phyloP scores from a whole-genome alignment of 2,797 vertebrate genomes.

The Pangasius sanitwongsei region DNA sequence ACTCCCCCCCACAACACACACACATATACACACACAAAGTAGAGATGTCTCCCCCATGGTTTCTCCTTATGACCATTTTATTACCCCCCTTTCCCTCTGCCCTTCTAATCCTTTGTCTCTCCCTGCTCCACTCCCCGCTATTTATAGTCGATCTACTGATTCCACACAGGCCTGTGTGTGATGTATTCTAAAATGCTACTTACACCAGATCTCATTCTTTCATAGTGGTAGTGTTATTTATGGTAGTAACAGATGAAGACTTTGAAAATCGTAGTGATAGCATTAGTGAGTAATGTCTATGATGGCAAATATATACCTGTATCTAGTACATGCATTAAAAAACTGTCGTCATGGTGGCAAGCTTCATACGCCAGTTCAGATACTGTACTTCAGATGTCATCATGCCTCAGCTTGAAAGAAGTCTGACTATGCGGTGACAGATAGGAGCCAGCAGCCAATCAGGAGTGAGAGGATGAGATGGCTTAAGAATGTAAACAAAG shows the following conservation, averaged over 20 bases:
- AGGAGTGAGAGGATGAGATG: not conserved
- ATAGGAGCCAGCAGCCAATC: not conserved
- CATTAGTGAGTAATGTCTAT: not conserved
- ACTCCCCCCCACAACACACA: conserved; percentile 29
- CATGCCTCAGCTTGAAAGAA: not conserved
- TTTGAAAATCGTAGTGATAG: not conserved
- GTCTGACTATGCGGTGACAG: not conserved
- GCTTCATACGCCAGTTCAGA: not conserved
- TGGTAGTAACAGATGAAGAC: not conserved
- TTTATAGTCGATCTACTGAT: conserved; percentile 40
- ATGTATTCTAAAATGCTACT: not conserved
- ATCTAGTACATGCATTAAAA: not conserved
- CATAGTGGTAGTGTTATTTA: not conserved
- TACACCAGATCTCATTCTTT: not conserved
- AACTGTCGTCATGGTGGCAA: not conserved
- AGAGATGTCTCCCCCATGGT: conserved; percentile 42
- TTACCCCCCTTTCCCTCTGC: conserved; percentile 43
- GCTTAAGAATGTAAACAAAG: not conserved
- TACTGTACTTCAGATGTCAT: not conserved
- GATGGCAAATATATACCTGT: not conserved
- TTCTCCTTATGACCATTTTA: conserved; percentile 57
- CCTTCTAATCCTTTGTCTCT: conserved; percentile 42
- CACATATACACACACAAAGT: conserved; percentile 26
- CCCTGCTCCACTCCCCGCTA: conserved; percentile 25
- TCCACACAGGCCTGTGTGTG: conserved; percentile 14